Evolutionary conservation across 2,797 vertebrate genomes (phyloP).

Genomic region (Micromesistius poutassou): DNA sequence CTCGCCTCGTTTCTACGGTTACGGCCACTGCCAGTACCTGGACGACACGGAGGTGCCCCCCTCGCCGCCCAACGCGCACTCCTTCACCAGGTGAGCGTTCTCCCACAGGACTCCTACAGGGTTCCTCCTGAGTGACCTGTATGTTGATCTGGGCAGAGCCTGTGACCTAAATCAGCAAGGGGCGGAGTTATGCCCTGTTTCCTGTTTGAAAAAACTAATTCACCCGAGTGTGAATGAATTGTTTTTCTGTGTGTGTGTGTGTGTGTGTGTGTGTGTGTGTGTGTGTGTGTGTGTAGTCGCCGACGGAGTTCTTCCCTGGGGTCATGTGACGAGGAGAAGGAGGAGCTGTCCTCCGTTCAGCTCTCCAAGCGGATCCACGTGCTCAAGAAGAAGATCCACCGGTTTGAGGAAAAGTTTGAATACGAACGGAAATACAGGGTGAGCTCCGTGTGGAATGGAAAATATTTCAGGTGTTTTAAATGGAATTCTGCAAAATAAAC

Average conservation of each 20-base stretch:
- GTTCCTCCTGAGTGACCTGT: no score
- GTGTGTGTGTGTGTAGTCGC: constrained; percentile 70
- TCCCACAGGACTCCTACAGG: no score
- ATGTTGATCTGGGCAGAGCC: background rate
- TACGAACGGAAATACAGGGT: constrained; percentile 96
- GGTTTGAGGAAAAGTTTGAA: constrained; percentile 92
- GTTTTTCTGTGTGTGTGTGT: no score
- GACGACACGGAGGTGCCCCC: constrained; percentile 95
- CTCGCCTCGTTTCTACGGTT: constrained; percentile 93
- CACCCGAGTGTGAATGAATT: no score
- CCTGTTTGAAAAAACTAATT: no score
- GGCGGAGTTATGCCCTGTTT: no score
- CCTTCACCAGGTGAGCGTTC: constrained; percentile 85
- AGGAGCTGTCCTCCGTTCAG: constrained; percentile 87
- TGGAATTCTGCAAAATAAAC: background rate
- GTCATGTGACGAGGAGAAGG: constrained; percentile 85
- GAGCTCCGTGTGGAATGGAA: constrained; percentile 27
- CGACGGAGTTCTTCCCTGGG: constrained; percentile 92
- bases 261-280: no score
- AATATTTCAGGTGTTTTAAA: background rate
- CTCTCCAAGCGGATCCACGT: constrained; percentile 91
- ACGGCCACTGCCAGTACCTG: constrained; percentile 88
- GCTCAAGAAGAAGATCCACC: constrained; percentile 94
- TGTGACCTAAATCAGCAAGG: no score
- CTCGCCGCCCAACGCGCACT: constrained; percentile 92